Percentiles rank a stretch among this genome's conserved stretches.
These are phyloP conservation scores for Bergia puertoricense DNA, from an alignment of 92 coral and sea anemone species.

Conservation along the genomic window DNA sequence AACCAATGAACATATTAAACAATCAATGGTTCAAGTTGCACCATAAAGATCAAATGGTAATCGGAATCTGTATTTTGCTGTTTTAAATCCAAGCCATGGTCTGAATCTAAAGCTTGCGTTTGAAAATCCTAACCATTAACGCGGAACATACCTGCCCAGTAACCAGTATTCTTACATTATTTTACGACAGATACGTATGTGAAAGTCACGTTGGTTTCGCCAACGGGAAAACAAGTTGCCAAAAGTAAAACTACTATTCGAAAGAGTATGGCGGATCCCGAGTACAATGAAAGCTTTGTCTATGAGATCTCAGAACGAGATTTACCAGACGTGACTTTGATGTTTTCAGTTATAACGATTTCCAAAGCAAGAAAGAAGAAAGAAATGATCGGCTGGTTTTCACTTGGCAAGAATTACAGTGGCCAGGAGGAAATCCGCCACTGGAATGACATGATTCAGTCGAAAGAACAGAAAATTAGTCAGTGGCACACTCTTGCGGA, in stretches of 20 bases:
- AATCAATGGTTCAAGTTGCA: background rate
- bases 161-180: slow-evolving; percentile 39
- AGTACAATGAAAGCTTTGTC: slow-evolving; percentile 98
- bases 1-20: background rate
- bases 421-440: slow-evolving; percentile 97
- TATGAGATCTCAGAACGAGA: slow-evolving; percentile 98
- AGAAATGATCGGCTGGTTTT: slow-evolving; percentile 96
- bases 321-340: slow-evolving; percentile 90
- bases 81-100: background rate
- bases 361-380: slow-evolving; percentile 95
- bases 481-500: slow-evolving; percentile 95
- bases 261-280: slow-evolving; percentile 99
- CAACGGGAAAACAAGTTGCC: slow-evolving; percentile 97
- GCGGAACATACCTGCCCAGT: slow-evolving; percentile 15
- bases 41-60: background rate
- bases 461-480: slow-evolving; percentile 90
- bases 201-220: slow-evolving; percentile 92
- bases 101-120: background rate
- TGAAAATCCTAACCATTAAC: background rate
- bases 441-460: slow-evolving; percentile 99
- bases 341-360: slow-evolving; percentile 87
- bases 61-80: background rate
- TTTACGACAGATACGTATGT: slow-evolving; percentile 93
- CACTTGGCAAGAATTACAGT: slow-evolving; percentile 94
- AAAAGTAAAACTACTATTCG: slow-evolving; percentile 99